phyloP scores from a whole-genome alignment of 2,113 vertebrate genomes.

The Cyanoramphus novaezelandiae region DNA sequence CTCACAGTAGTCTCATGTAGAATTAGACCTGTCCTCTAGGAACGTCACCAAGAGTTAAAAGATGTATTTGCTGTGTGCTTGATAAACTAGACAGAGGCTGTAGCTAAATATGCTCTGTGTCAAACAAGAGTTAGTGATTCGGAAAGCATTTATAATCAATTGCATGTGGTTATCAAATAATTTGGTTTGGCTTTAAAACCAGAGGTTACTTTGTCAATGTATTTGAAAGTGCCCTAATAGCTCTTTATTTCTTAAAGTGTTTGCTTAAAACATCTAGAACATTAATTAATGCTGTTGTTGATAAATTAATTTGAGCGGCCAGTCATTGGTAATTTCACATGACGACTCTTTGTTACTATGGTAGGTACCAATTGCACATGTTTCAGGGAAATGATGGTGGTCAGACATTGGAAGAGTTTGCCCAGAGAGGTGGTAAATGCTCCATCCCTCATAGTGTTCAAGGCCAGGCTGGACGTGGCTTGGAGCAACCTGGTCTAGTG shows the following conservation, averaged over 20 bases:
- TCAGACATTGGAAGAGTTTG: background rate
- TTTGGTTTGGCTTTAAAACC: background rate
- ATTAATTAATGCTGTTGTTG: background rate
- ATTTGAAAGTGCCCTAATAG: background rate
- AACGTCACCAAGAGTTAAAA: background rate
- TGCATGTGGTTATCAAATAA: background rate
- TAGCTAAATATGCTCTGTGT: background rate
- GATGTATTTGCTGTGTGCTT: background rate
- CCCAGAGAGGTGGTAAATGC: background rate
- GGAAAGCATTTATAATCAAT: background rate
- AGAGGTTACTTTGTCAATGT: background rate
- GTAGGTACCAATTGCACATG: conserved; percentile 3
- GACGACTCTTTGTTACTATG: conserved; percentile 2
- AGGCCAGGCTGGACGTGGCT: background rate
- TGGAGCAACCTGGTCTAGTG: background rate
- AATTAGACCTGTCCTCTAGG: background rate
- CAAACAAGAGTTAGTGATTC: background rate
- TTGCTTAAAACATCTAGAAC: background rate
- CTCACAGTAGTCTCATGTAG: background rate
- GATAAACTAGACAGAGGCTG: background rate
- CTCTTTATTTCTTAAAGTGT: background rate
- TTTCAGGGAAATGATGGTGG: background rate
- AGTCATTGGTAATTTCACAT: background rate
- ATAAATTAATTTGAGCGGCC: background rate
- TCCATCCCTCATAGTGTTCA: background rate